phyloP scores from a whole-genome alignment of 1,140 invertebrate genomes.

The Pachypsylla venusta region DNA sequence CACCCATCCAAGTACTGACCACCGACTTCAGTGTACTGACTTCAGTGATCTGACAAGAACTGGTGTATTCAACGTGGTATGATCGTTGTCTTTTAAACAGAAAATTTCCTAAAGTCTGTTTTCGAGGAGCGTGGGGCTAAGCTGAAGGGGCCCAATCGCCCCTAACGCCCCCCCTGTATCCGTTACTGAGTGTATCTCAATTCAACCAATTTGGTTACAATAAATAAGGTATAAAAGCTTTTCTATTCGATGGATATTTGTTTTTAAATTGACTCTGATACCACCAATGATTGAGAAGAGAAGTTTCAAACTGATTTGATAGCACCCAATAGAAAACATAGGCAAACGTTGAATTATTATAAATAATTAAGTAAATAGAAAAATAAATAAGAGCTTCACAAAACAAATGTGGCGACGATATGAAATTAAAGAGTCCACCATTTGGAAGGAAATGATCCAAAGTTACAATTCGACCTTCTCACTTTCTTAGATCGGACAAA shows the following conservation, averaged over 20 bases:
- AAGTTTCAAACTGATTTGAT: slow-evolving; percentile 53
- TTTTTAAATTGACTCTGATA: slow-evolving; percentile 55
- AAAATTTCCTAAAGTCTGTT: too few species aligned
- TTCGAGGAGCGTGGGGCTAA: too few species aligned
- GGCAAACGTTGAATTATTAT: slow-evolving; percentile 41
- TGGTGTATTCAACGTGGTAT: too few species aligned
- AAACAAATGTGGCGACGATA: slow-evolving; percentile 68
- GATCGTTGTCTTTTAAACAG: too few species aligned
- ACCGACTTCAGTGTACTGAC: too few species aligned
- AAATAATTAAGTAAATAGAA: slow-evolving; percentile 44
- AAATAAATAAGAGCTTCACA: slow-evolving; percentile 69
- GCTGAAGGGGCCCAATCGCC: too few species aligned
- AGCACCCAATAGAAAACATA: slow-evolving; percentile 59
- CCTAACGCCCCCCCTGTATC: too few species aligned
- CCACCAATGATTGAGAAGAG: slow-evolving; percentile 61
- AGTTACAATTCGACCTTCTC: slow-evolving; percentile 44
- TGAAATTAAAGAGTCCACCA: slow-evolving; percentile 56
- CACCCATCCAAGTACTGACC: too few species aligned
- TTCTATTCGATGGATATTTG: slow-evolving; percentile 56
- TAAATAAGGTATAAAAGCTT: slow-evolving; percentile 50
- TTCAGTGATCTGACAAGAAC: too few species aligned
- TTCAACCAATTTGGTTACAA: too few species aligned
- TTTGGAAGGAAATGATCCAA: slow-evolving; percentile 58
- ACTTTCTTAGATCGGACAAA: slow-evolving; percentile 52
- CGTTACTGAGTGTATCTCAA: too few species aligned